phyloP scores from a whole-genome alignment of 2,888 invertebrate species.

The Synanthedon formicaeformis region DNA sequence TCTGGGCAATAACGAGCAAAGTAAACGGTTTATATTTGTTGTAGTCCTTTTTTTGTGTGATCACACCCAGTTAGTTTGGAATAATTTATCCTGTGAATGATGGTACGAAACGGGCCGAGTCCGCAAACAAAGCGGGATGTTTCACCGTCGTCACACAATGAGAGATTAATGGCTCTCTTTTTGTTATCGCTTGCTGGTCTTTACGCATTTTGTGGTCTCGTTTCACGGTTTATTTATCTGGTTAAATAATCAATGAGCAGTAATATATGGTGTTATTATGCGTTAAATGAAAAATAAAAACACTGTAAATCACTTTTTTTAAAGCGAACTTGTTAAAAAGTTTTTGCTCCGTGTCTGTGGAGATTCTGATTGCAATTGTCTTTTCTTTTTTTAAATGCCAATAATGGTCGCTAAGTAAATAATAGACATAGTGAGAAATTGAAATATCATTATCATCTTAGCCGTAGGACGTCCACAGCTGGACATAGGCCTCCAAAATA shows the following conservation, averaged over 20 bases:
- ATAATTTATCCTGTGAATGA: constrained; percentile 39
- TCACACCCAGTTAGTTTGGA: constrained; percentile 61
- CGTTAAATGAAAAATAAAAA: constrained; percentile 31
- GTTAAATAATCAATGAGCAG: constrained; percentile 53
- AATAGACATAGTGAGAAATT: no score
- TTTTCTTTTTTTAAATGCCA: no score
- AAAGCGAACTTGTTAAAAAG: constrained; percentile 3
- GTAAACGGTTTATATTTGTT: constrained; percentile 48
- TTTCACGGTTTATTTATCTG: constrained; percentile 62
- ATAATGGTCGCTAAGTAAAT: no score
- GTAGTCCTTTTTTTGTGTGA: constrained; percentile 47
- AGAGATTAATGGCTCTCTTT: constrained; percentile 63
- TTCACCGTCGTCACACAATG: constrained; percentile 54
- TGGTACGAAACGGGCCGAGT: constrained; percentile 47
- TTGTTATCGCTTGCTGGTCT: constrained; percentile 61
- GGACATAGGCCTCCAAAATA: no score
- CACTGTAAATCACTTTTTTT: constrained; percentile 13
- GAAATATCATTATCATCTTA: no score
- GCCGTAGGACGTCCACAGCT: no score
- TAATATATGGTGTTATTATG: constrained; percentile 42
- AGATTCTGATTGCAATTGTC: no score
- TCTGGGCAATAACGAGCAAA: constrained; percentile 13
- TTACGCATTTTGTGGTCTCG: constrained; percentile 60
- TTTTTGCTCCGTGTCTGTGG: constrained; percentile 6
- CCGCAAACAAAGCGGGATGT: constrained; percentile 58